Conservation (phyloP, 2,888 invertebrate genomes). For the Ochropacha duplaris region DNA sequence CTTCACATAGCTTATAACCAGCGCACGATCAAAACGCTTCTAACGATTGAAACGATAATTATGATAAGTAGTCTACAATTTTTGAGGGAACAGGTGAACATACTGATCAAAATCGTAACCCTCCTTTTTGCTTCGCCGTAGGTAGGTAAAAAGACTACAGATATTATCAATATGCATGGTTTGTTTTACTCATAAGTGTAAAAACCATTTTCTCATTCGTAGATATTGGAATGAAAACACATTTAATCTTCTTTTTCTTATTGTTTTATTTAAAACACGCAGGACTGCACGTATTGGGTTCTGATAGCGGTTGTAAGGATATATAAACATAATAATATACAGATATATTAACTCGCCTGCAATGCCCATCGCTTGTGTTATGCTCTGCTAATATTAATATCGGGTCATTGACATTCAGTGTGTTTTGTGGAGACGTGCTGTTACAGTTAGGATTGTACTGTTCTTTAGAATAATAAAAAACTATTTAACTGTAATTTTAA, state of each 20-base stretch:
- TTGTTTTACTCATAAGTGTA: background rate
- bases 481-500: no score
- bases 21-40: no score
- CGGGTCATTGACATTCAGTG: background rate
- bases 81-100: no score
- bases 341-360: background rate
- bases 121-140: no score
- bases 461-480: background rate
- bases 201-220: no score
- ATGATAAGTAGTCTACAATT: no score
- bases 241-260: background rate
- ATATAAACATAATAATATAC: background rate
- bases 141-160: no score
- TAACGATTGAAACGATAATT: no score
- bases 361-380: background rate
- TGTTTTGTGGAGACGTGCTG: background rate
- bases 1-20: no score
- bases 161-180: background rate
- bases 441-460: background rate
- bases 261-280: background rate
- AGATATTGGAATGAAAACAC: background rate
- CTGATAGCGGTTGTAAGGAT: background rate
- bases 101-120: no score
- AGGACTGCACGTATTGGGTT: background rate
- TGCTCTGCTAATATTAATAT: constrained; percentile 2